A percentile compares a stretch with the other conserved stretches of the same genome.
phyloP scores from a whole-genome alignment of 2,888 invertebrate genomes.

The Ochropleura leucogaster region DNA sequence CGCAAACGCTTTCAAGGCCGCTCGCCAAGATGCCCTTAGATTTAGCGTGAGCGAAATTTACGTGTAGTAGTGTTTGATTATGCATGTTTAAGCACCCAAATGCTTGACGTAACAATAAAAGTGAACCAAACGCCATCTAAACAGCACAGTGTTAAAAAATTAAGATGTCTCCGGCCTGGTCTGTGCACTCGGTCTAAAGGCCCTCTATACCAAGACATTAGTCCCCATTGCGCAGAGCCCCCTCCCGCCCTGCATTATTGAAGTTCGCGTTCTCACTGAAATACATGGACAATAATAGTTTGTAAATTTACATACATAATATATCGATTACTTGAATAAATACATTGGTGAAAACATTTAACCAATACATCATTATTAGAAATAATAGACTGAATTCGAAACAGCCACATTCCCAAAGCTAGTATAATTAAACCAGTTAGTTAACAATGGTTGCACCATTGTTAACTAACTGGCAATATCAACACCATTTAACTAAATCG shows the following conservation, averaged over 20 bases:
- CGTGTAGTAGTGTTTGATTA: not conserved
- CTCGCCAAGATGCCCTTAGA: no score
- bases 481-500: conserved; percentile 21
- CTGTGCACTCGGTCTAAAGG: conserved; percentile 20
- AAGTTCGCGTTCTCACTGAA: conserved; percentile 12
- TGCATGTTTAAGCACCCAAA: not conserved
- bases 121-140: not conserved
- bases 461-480: not conserved
- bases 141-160: conserved; percentile 8
- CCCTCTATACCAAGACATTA: conserved; percentile 43
- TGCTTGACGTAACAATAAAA: not conserved
- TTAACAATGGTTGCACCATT: not conserved
- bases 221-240: conserved; percentile 45
- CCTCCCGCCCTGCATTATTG: conserved; percentile 16
- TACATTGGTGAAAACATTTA: not conserved
- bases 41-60: not conserved
- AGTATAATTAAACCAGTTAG: conserved; percentile 2
- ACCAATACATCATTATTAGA: not conserved
- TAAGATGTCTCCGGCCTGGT: conserved; percentile 1
- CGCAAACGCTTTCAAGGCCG: no score
- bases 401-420: not conserved
- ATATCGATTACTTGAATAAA: no score
- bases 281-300: conserved; percentile 27
- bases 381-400: not conserved
- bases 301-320: not conserved